These are phyloP conservation scores for Catagonus wagneri DNA, from an alignment of 2,113 vertebrate species.

Conservation along the genomic window DNA sequence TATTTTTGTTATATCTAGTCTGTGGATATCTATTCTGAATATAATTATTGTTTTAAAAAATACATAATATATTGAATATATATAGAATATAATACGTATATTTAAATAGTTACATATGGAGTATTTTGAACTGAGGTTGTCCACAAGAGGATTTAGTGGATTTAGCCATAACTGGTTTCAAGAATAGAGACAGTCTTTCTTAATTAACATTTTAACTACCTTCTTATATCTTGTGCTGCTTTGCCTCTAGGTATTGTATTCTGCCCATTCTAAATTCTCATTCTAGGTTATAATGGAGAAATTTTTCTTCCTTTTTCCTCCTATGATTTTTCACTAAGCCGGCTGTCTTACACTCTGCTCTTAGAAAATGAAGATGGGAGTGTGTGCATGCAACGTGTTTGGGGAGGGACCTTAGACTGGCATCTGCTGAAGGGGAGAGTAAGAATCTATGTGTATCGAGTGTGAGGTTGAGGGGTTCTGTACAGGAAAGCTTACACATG, in stretches of 20 bases:
- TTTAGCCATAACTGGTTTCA: neutral
- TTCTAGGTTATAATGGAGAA: neutral
- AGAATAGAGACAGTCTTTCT: neutral
- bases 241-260: neutral
- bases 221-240: neutral
- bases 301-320: neutral
- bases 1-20: neutral
- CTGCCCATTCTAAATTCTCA: neutral
- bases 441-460: neutral
- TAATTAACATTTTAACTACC: neutral
- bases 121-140: neutral
- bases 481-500: accelerated
- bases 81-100: neutral
- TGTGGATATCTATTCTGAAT: neutral
- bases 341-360: neutral
- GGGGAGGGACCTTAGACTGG: neutral
- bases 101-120: neutral
- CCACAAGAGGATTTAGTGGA: neutral
- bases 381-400: neutral
- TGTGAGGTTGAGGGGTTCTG: neutral
- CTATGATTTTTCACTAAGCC: neutral
- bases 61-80: neutral
- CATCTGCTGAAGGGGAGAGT: accelerated
- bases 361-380: neutral
- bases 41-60: neutral